Evolutionary conservation across 2,113 vertebrate genomes (phyloP), one percentile per base, ranked within the genome.

Genomic region (Piaya cayana): DNA sequence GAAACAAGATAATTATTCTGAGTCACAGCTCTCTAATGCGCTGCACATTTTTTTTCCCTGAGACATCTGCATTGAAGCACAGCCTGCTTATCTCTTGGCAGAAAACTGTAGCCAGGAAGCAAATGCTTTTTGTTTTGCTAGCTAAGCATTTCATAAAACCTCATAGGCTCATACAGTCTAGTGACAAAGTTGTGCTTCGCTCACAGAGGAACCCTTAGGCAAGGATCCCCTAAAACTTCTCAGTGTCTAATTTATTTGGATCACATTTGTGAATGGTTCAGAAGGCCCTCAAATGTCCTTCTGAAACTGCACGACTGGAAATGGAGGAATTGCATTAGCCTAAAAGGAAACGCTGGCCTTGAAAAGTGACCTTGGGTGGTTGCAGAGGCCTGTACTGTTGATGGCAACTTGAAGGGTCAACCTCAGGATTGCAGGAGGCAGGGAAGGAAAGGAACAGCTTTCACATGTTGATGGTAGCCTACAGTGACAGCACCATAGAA

Each of bases 51-150:
- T 96, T 95, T 96, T 93, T 56, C 64, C 79, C 2, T n/a, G 12
- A 90, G 93, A 96, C 90, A 96, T 96, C 94, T 86, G 96, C 92
- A 87, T 9, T 86, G 90, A 93, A 93, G 90, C 93, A 81, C 23
- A 0, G 45, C 39, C 52, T 84, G 86, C 65, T 81, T 83, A 37
- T 94, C 92, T 93, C 72, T 92, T 90, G 95, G 86, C 92, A 96
- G 81, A 92, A 95, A 5, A 58, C 93, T 88, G 80, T 74, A 84
- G 72, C 95, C 82, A 92, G 95, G 86, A 78, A 88, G 56, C 60
- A 68, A 93, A 88, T 92, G 86, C 34, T 85, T 92, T 90, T 88
- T 92, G 69, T 95, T 96, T 88, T 95, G 92, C 88, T 72, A 78
- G 82, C 90, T 95, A 96, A 96, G 93, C 94, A 79, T 94, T 93